These are phyloP conservation scores for Melipona quadrifasciata DNA, from an alignment of 1,140 invertebrate species.

Conservation along the genomic window DNA sequence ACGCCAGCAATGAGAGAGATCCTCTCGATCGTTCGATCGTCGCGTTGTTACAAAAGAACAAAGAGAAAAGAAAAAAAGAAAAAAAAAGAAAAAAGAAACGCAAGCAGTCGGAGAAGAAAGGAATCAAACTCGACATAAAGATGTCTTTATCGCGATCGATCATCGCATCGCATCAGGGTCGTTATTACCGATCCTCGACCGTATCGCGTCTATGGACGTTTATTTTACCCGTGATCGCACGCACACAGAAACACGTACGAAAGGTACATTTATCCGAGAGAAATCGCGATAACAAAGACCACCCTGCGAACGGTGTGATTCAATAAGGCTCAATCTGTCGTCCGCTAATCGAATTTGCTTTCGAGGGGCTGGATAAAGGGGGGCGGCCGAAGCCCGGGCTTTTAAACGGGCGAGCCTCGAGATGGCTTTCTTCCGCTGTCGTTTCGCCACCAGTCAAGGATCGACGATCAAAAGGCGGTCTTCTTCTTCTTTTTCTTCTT, in stretches of 20 bases:
- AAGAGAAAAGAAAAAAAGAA: too few species aligned
- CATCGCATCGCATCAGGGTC: slow-evolving; percentile 20
- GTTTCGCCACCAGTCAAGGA: not conserved
- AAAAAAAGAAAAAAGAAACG: too few species aligned
- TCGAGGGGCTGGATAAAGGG: slow-evolving; percentile 12
- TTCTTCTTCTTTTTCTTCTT: not conserved
- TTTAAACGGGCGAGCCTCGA: slow-evolving; percentile 3
- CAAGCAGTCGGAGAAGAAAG: not conserved
- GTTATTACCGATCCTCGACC: slow-evolving; percentile 46
- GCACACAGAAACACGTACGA: not conserved
- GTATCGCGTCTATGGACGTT: slow-evolving; percentile 9
- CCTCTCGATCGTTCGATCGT: too few species aligned
- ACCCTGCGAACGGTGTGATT: slow-evolving; percentile 58
- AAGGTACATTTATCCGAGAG: not conserved
- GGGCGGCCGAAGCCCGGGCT: not conserved
- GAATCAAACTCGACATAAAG: slow-evolving; percentile 26
- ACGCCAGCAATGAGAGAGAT: too few species aligned
- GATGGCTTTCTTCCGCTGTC: slow-evolving; percentile 22
- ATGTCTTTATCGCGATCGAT: slow-evolving; percentile 57
- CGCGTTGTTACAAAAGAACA: not conserved
- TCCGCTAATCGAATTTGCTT: slow-evolving; percentile 67
- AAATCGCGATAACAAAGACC: slow-evolving; percentile 54
- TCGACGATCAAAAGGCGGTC: slow-evolving; percentile 18
- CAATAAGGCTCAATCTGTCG: slow-evolving; percentile 66
- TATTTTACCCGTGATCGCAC: not conserved